phyloP scores from a whole-genome alignment of 2,797 vertebrate genomes.

The Somateria mollissima region DNA sequence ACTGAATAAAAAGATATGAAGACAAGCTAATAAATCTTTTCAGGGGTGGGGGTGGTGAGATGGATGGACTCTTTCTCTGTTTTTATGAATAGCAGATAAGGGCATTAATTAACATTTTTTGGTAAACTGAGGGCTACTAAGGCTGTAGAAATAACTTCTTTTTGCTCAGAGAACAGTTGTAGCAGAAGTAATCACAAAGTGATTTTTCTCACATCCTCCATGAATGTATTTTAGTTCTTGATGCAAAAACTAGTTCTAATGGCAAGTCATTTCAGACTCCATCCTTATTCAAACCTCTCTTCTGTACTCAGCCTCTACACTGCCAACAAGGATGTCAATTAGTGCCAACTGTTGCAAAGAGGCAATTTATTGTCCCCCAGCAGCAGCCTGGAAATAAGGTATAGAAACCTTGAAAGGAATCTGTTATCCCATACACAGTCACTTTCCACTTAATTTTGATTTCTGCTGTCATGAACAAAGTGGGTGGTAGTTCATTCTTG shows the following conservation, averaged over 20 bases:
- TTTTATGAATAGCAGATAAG: neutral
- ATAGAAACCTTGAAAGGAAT: slow-evolving; percentile 45
- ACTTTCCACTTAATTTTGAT: slow-evolving; percentile 43
- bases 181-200: neutral
- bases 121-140: neutral
- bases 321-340: slow-evolving; percentile 38
- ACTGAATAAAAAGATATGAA: neutral
- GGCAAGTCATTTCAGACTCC: neutral
- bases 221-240: neutral
- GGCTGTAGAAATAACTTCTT: neutral
- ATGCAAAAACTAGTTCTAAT: slow-evolving; percentile 11
- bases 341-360: slow-evolving; percentile 28
- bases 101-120: neutral
- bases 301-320: neutral
- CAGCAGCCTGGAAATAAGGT: slow-evolving; percentile 37
- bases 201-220: neutral
- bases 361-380: slow-evolving; percentile 34
- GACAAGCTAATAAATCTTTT: neutral
- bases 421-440: slow-evolving; percentile 10
- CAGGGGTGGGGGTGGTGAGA: neutral
- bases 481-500: slow-evolving; percentile 51
- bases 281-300: neutral
- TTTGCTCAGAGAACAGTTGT: neutral
- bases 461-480: slow-evolving; percentile 35
- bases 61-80: neutral